phyloP scores from a whole-genome alignment of 1,140 invertebrate genomes.

The Bradysia coprophila region DNA sequence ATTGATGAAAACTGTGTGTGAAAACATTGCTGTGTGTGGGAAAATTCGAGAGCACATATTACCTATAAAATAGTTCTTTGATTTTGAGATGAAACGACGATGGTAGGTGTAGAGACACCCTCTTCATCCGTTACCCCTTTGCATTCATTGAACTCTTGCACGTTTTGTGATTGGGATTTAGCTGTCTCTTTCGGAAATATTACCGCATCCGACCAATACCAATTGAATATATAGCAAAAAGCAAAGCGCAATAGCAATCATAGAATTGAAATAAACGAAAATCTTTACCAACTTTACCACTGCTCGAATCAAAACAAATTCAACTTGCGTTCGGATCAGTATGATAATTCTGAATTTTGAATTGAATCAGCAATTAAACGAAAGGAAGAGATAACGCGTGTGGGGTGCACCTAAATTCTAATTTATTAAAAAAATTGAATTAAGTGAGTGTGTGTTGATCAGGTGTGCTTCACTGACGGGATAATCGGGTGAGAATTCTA shows the following conservation, averaged over 20 bases:
- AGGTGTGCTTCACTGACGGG: too few species aligned
- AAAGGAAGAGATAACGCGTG: too few species aligned
- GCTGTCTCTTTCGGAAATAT: constrained; percentile 2
- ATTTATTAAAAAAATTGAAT: too few species aligned
- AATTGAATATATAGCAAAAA: not conserved
- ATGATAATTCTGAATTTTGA: too few species aligned
- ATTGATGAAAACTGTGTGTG: too few species aligned
- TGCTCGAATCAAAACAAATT: not conserved
- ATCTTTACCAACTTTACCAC: not conserved
- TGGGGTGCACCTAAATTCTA: too few species aligned
- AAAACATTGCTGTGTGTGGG: not conserved
- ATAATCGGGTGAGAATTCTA: too few species aligned
- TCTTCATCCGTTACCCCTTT: not conserved
- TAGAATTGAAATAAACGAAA: not conserved
- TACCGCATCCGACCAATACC: not conserved
- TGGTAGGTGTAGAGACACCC: not conserved
- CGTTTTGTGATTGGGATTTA: not conserved
- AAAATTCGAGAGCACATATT: not conserved
- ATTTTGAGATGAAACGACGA: not conserved
- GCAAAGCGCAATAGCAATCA: not conserved
- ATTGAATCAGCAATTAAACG: too few species aligned
- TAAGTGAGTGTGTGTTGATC: too few species aligned
- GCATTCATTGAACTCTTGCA: not conserved
- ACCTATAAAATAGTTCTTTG: not conserved
- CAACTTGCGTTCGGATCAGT: not conserved